Conservation (phyloP, 2,888 invertebrate genomes). For the Drosophila monieri region DNA sequence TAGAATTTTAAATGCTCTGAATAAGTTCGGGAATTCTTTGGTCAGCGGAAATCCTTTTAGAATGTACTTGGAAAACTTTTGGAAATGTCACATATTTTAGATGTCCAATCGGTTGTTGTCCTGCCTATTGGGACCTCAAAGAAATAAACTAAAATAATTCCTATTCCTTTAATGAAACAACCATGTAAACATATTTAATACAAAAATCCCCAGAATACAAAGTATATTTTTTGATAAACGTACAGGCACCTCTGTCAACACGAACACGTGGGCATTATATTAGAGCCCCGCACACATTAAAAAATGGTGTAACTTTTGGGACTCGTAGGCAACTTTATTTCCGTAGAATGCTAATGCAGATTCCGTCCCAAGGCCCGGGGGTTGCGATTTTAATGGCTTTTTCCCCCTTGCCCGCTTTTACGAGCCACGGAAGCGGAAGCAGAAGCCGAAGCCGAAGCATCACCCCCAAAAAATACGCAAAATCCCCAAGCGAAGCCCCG, state of each 20-base stretch:
- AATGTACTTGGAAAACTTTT: conserved; percentile 4
- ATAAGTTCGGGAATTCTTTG: conserved; percentile 15
- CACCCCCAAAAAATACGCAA: conserved; percentile 35
- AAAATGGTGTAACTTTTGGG: conserved; percentile 51
- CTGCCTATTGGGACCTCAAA: too few species aligned
- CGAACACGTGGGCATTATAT: conserved; percentile 15
- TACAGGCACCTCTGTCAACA: conserved; percentile 14
- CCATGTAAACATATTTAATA: background rate
- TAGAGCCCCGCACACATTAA: conserved; percentile 28
- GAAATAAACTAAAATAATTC: too few species aligned
- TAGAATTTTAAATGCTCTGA: conserved; percentile 17
- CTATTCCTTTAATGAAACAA: background rate
- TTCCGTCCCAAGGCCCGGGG: conserved; percentile 59
- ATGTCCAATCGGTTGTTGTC: too few species aligned
- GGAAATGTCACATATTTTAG: too few species aligned
- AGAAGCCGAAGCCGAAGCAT: conserved; percentile 32
- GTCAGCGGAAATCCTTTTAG: background rate
- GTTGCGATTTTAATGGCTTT: conserved; percentile 65
- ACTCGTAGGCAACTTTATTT: conserved; percentile 64
- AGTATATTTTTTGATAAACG: conserved; percentile 1
- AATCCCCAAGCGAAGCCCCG: conserved; percentile 52
- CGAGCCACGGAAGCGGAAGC: conserved; percentile 58
- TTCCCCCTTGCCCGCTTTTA: conserved; percentile 56
- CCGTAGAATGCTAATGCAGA: conserved; percentile 71
- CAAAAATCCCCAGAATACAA: background rate